Base-by-base conservation (phyloP, 1,140 invertebrate genomes). In the Asbolus verrucosus region DNA sequence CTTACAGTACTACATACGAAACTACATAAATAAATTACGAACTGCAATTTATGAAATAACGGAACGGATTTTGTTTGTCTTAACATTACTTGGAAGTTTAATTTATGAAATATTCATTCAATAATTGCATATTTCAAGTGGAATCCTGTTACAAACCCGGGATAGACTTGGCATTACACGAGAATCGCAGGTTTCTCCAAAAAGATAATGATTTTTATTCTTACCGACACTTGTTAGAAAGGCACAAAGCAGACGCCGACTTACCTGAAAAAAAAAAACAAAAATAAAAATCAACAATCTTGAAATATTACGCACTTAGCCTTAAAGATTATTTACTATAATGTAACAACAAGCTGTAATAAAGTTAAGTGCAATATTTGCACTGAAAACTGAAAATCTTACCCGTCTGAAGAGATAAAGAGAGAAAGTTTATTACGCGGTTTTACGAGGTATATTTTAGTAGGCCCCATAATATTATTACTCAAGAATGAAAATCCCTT, bases 371-470 rank as follows among this genome's bases (percentile, higher is more conserved):
- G 66, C 65, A 67, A 18, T 65, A 46, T 66, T 66, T 46, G 39
- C 41, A 65, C 1, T 24, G 33, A 38, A 65, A 65, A 18, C 36
- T 21, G 13, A 61, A 36, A 16, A 14, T 36, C 16, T 66, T 15
- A 30, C 13, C 39, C 39, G 43, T 38, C 18, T 50, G 36, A 68
- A 41, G 67, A 69, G 68, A 70, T 36, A 68, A 38, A 61, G 30
- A 39, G 68, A 46, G 68, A 70, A 70, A 70, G 68, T 70, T 70
- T 70, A 70, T 70, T 43, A 36, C 61, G 13, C 21, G 19, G 9
- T 54, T 69, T 70, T 70, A 70, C 60, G 68, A 70, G 46, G 30
- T 67, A 50, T 60, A 33, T 38, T 61, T 68, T 46, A 46, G 38
- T n/a, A 3, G 66, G n/a, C 31, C 24, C 27, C 36, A 38, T 50